These are phyloP conservation scores for Chionoecetes opilio DNA, from an alignment of 1,140 invertebrate genomes.

Conservation along the genomic window DNA sequence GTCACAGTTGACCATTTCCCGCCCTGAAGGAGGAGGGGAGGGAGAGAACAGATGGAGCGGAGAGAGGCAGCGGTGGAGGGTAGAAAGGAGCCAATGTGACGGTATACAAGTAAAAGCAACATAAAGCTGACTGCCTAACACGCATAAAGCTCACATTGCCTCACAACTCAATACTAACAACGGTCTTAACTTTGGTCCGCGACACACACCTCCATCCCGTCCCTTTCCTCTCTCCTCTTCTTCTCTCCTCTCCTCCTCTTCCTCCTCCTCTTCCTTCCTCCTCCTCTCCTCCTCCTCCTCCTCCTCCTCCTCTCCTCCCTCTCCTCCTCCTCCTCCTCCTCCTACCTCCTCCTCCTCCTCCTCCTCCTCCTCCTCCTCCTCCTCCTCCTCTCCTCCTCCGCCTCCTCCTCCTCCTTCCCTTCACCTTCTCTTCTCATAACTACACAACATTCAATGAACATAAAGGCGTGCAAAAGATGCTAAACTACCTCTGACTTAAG, in stretches of 20 bases:
- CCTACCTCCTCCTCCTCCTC: too few relatives aligned
- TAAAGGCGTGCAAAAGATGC: background rate
- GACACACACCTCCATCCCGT: too few relatives aligned
- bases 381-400: background rate
- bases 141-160: background rate
- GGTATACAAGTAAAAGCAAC: background rate
- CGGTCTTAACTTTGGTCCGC: background rate
- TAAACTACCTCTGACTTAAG: background rate
- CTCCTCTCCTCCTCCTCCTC: too few relatives aligned
- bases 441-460: background rate
- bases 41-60: too few relatives aligned
- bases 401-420: background rate
- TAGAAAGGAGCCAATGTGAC: too few relatives aligned
- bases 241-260: too few relatives aligned
- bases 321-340: too few relatives aligned
- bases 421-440: background rate
- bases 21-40: slow-evolving; percentile 8
- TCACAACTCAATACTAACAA: background rate
- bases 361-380: too few relatives aligned
- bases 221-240: too few relatives aligned
- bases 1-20: slow-evolving; percentile 27
- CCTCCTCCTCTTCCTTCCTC: too few relatives aligned
- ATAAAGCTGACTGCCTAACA: background rate
- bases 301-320: too few relatives aligned
- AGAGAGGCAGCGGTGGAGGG: background rate